A percentile compares a stretch with the other conserved stretches of the same genome.
Conservation (phyloP, 1,140 invertebrate genomes). For the Philopotamus ludificatus region DNA sequence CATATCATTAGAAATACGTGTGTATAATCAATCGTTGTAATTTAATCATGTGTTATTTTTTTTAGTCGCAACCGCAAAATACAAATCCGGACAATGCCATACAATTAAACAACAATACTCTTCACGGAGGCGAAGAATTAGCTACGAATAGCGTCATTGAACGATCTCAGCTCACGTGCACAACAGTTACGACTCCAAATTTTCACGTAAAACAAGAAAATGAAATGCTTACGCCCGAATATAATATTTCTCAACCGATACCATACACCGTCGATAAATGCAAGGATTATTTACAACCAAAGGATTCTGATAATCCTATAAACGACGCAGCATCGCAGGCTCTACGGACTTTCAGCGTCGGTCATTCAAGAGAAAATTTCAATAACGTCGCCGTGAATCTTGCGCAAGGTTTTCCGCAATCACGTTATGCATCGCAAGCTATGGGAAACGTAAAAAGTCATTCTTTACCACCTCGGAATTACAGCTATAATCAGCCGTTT, state of each 20-base stretch:
- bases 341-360: background rate
- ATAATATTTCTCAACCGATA: background rate
- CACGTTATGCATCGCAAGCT: background rate
- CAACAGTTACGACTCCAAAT: background rate
- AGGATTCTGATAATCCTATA: background rate
- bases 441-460: background rate
- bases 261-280: background rate
- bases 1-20: constrained; percentile 16
- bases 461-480: background rate
- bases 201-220: constrained; percentile 3
- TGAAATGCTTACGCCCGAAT: background rate
- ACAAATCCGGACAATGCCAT: constrained; percentile 42
- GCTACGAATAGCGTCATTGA: too few species aligned
- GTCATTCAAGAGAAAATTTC: background rate
- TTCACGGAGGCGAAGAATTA: too few species aligned
- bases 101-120: too few species aligned
- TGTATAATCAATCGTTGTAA: constrained; percentile 3
- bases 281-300: background rate
- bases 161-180: background rate
- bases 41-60: constrained; percentile 10
- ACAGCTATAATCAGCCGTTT: constrained; percentile 5
- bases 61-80: constrained; percentile 44
- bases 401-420: background rate
- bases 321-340: background rate
- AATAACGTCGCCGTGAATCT: constrained; percentile 16